Conservation (phyloP, 2,888 invertebrate genomes). For the Pteria penguin region DNA sequence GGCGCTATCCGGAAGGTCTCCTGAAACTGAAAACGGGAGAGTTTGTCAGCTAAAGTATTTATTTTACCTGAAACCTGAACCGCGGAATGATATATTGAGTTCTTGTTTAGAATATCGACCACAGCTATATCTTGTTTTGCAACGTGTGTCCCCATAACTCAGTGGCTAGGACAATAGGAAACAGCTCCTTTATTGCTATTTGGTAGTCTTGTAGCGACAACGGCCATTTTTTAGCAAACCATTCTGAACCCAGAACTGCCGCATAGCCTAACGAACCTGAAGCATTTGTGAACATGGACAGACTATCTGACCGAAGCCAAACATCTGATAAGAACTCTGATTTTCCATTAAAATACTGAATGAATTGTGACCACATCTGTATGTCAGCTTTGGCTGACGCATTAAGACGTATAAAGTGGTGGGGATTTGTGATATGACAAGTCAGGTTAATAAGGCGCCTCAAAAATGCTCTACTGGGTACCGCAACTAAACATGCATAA, state of each 20-base stretch:
- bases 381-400: constrained; percentile 28
- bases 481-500: constrained; percentile 33
- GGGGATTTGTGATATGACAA: constrained; percentile 2
- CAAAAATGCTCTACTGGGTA: constrained; percentile 30
- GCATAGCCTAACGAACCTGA: constrained; percentile 9
- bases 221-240: constrained; percentile 22
- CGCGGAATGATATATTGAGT: constrained; percentile 1
- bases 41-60: constrained; percentile 17
- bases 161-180: constrained; percentile 8
- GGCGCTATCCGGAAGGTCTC: constrained; percentile 13
- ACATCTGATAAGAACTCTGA: constrained; percentile 21
- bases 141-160: not conserved
- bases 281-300: constrained; percentile 21
- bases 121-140: not conserved
- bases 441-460: constrained; percentile 37
- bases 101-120: constrained; percentile 20
- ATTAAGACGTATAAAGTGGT: constrained; percentile 16
- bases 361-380: constrained; percentile 28
- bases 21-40: constrained; percentile 37
- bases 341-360: constrained; percentile 35
- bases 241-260: constrained; percentile 8
- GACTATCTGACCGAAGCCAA: constrained; percentile 11
- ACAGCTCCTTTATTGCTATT: constrained; percentile 8
- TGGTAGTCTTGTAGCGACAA: not conserved
- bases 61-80: constrained; percentile 13